Base-by-base conservation (phyloP, 2,797 vertebrate genomes). In the Myiotriccus ornatus region DNA sequence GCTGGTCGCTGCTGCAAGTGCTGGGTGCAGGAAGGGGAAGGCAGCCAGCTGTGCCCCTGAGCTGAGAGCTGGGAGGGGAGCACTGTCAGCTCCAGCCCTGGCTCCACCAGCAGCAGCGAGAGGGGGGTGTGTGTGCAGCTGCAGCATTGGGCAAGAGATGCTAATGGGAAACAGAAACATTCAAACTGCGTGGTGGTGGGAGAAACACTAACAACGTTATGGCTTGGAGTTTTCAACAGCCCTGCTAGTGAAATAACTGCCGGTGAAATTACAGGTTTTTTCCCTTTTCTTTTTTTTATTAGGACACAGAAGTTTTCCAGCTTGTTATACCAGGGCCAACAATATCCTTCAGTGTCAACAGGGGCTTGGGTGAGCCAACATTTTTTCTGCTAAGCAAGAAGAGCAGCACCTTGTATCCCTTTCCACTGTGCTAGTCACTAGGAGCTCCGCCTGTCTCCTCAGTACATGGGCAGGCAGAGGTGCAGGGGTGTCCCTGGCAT, bases 161-260 rank as follows among this genome's bases (percentile, higher is more conserved):
- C 83, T 97, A 96, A 96, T 93, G 39, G 76, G 6, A 95, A 97
- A 74, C 94, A 96, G 49, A 50, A 50, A 50, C 49, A 59, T 62
- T 56, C 92, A 11, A 44, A 19, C 47, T 68, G 65, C 73, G 27
- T 19, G 49, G 35, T 44, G 53, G 39, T 85, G 83, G 69, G 59
- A 85, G 80, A 90, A 93, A 76, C 39, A 28, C 73, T 89, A 91
- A 91, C 84, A 75, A 44, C 21, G 3, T 91, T 89, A 81, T 8
- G 41, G 63, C 83, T 71, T 30, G 52, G 88, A 90, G 88, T 64
- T n/a, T 68, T 20, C 84, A 78, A 57, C 82, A 83, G 46, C 12
- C 53, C 73, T 77, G 64, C 53, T 44, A 50, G 71, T 30, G 78
- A 92, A 95, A 64, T 44, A 77, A 87, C 75, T 43, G 84, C 56